Base-by-base conservation (phyloP, 2,797 vertebrate species). In the Babyrousa celebensis region DNA sequence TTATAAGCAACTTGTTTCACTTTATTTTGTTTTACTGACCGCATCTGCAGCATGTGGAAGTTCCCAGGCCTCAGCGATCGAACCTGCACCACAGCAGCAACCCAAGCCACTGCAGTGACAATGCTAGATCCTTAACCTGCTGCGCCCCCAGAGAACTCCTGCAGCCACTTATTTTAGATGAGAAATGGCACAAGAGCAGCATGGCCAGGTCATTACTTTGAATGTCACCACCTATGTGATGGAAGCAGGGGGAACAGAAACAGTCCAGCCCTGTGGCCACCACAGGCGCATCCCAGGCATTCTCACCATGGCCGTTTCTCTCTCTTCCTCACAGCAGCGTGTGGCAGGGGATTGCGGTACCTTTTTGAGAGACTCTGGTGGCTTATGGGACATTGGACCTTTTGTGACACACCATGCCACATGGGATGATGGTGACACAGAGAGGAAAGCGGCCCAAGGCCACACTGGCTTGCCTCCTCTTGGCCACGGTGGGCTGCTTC, bases 371-470 rank as follows among this genome's bases (percentile, higher is more conserved):
- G 93, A 88, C 71, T 93, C 87, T 12, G 12, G 86, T 95, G 95
- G 97, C 98, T 97, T 98, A 99, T 98, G 99, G 98, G 98, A 98
- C 96, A 16, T 85, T 85, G 96, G 97, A 32, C 0, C 74, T 85
- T 97, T 86, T 90, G 97, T 94, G 82, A 97, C 96, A 96, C 96
- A 94, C 92, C 90, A 54, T 96, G 92, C 86, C 0, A n/a, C 95
- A 56, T 96, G 98, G 98, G 96, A 98, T 93, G 96, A 97, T 97
- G 98, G 96, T 93, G 93, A 96, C 85, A 79, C 67, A 0, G 88
- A 97, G 85, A 97, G 97, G 95, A 94, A 94, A 89, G 91, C 98
- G 72, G 93, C 97, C 93, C 8, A 40, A 96, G 91, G 92, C 85
- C 90, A 48, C 96, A 6, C 71, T 98, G 23, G 58, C 91, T 36